Evolutionary conservation across 2,797 vertebrate species (phyloP).

Genomic region (Paratrypauchen microcephalus): DNA sequence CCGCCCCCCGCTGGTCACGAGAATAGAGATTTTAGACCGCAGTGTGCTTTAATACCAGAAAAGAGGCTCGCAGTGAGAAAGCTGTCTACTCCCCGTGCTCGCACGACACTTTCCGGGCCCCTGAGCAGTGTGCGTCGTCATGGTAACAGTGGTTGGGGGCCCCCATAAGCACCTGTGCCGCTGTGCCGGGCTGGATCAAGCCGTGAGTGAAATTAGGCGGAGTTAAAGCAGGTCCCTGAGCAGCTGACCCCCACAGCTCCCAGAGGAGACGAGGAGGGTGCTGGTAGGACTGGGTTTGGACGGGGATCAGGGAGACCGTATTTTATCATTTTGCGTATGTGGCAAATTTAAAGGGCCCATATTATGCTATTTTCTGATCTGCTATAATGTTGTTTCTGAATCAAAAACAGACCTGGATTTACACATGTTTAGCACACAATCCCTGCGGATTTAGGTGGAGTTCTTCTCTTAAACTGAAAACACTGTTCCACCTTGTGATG

Average conservation of each 20-base stretch:
- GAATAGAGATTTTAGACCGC: constrained; percentile 5
- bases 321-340: too few relatives aligned
- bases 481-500: too few relatives aligned
- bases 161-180: constrained; percentile 68
- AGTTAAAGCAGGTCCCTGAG: constrained; percentile 59
- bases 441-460: too few relatives aligned
- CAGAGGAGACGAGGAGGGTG: neutral
- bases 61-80: constrained; percentile 6
- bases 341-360: too few relatives aligned
- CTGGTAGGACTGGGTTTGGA: too few relatives aligned
- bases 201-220: constrained; percentile 71
- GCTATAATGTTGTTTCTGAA: too few relatives aligned
- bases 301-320: too few relatives aligned
- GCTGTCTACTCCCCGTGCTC: constrained; percentile 46
- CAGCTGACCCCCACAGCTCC: constrained; percentile 53
- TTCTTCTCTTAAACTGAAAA: too few relatives aligned
- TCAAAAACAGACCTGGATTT: too few relatives aligned
- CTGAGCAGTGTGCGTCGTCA: constrained; percentile 59
- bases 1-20: neutral
- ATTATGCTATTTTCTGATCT: too few relatives aligned
- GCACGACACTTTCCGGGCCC: constrained; percentile 56
- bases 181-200: constrained; percentile 68
- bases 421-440: too few relatives aligned
- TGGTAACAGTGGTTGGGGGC: constrained; percentile 60
- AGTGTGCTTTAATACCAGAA: neutral